Percentiles rank a stretch among this genome's conserved stretches.
phyloP scores from a whole-genome alignment of 2,888 invertebrate species.

The Clunio marinus region DNA sequence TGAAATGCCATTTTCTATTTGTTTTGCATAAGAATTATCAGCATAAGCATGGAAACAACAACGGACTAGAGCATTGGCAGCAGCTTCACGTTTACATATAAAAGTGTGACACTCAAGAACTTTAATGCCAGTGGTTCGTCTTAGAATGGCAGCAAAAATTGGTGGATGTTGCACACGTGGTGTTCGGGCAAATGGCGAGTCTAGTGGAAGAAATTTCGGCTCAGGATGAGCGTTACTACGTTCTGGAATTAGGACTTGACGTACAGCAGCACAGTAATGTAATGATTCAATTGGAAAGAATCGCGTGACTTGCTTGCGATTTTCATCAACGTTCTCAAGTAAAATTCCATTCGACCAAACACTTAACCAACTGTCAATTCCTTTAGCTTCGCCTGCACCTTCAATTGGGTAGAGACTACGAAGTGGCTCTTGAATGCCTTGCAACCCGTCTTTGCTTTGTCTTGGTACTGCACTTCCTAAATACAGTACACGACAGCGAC shows the following conservation, averaged over 20 bases:
- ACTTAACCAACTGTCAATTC: slow-evolving; percentile 94
- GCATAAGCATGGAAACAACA: slow-evolving; percentile 98
- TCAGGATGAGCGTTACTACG: slow-evolving; percentile 61
- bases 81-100: slow-evolving; percentile 93
- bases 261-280: slow-evolving; percentile 93
- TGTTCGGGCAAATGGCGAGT: slow-evolving; percentile 91
- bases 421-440: slow-evolving; percentile 95
- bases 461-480: slow-evolving; percentile 95
- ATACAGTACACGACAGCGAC: slow-evolving; percentile 94
- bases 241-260: slow-evolving; percentile 72
- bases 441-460: slow-evolving; percentile 94
- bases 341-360: slow-evolving; percentile 96
- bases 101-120: slow-evolving; percentile 98
- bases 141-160: slow-evolving; percentile 91
- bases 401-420: slow-evolving; percentile 94
- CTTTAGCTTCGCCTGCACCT: slow-evolving; percentile 79
- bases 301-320: slow-evolving; percentile 86
- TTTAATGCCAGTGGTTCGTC: slow-evolving; percentile 94
- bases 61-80: slow-evolving; percentile 94
- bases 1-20: slow-evolving; percentile 63
- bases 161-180: slow-evolving; percentile 93
- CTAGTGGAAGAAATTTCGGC: slow-evolving; percentile 87
- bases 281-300: slow-evolving; percentile 94
- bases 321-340: slow-evolving; percentile 93
- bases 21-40: slow-evolving; percentile 87